Evolutionary conservation across 1,140 invertebrate genomes (phyloP).

Genomic region (Stegodyphus mimosarum): DNA sequence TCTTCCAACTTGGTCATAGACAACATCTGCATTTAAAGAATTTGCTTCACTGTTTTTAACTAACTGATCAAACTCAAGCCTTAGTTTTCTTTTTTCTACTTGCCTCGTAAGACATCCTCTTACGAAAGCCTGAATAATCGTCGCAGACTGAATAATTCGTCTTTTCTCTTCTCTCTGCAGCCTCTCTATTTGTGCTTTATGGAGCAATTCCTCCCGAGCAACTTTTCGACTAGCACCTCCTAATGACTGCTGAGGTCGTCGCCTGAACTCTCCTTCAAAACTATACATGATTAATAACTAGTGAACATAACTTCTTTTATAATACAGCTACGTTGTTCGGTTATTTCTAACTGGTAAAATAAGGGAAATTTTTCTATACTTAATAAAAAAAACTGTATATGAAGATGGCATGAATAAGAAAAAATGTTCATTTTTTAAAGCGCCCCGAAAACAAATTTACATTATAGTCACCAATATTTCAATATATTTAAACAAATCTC

Average conservation of each 20-base stretch:
- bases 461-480: too few relatives aligned
- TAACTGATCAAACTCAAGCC: slow-evolving; percentile 21
- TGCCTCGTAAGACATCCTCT: slow-evolving; percentile 39
- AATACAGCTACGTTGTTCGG: too few relatives aligned
- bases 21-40: slow-evolving; percentile 18
- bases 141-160: slow-evolving; percentile 50
- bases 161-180: slow-evolving; percentile 81
- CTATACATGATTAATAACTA: slow-evolving; percentile 72
- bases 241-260: slow-evolving; percentile 89
- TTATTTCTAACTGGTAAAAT: too few relatives aligned
- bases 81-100: slow-evolving; percentile 18
- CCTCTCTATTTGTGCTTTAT: slow-evolving; percentile 84
- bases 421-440: too few relatives aligned
- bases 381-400: too few relatives aligned
- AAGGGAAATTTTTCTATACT: too few relatives aligned
- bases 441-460: too few relatives aligned
- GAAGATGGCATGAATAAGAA: too few relatives aligned
- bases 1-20: slow-evolving; percentile 27
- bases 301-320: too few relatives aligned
- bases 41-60: slow-evolving; percentile 15
- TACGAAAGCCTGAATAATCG: slow-evolving; percentile 59
- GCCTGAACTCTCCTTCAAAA: slow-evolving; percentile 92
- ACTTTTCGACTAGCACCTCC: slow-evolving; percentile 83
- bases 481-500: too few relatives aligned
- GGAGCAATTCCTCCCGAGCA: slow-evolving; percentile 78